Evolutionary conservation across 2,888 invertebrate genomes (phyloP).

Genomic region (Epirrita christyi): DNA sequence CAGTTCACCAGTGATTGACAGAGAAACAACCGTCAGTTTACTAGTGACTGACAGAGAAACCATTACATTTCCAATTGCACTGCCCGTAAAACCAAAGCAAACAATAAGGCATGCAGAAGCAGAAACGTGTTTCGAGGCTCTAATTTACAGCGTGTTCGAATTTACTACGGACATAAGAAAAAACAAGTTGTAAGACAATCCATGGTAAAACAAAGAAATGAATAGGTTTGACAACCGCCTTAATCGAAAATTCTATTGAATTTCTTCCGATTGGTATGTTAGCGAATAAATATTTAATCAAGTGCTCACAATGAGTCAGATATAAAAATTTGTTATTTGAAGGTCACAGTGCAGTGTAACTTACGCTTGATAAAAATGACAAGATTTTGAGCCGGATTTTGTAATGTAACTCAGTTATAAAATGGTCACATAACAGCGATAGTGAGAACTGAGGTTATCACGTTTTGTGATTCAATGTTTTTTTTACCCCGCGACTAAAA

Average conservation of each 20-base stretch:
- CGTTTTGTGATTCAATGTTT: not conserved
- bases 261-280: slow-evolving; percentile 4
- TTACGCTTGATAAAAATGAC: slow-evolving; percentile 1
- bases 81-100: not conserved
- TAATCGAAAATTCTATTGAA: slow-evolving; percentile 10
- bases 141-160: not conserved
- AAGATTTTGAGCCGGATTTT: not conserved
- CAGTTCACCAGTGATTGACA: no score
- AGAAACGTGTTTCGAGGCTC: slow-evolving; percentile 1
- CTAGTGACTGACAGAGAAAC: not conserved
- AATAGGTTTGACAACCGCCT: slow-evolving; percentile 19
- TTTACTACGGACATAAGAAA: not conserved
- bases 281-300: slow-evolving; percentile 22
- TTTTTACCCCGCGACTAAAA: not conserved
- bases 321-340: slow-evolving; percentile 2
- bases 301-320: slow-evolving; percentile 16
- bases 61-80: not conserved
- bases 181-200: not conserved
- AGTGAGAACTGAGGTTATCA: slow-evolving; percentile 13
- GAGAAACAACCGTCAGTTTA: no score
- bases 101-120: slow-evolving; percentile 20
- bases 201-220: slow-evolving; percentile 4
- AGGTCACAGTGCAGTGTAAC: slow-evolving; percentile 3
- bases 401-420: not conserved
- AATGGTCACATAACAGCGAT: slow-evolving; percentile 6